Conservation (phyloP, 2,888 invertebrate genomes). For the Blera fallax region DNA sequence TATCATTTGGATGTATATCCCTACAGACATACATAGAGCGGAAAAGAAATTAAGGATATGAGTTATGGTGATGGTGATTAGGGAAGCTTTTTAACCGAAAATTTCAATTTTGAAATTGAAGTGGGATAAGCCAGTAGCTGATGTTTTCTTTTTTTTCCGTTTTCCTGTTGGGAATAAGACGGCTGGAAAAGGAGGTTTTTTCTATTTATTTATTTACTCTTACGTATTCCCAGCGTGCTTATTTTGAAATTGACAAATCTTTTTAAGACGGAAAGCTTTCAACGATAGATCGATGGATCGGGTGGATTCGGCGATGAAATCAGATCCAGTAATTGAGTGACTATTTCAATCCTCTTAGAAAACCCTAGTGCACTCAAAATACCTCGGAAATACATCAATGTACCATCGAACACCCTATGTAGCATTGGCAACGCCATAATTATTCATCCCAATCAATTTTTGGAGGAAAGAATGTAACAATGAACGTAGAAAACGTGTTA, state of each 20-base stretch:
- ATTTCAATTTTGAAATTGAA: slow-evolving; percentile 55
- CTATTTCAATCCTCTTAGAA: no score
- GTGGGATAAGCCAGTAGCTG: slow-evolving; percentile 31
- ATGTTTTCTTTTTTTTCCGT: background rate
- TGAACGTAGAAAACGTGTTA: no score
- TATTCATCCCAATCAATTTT: no score
- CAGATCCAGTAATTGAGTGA: no score
- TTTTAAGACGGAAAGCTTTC: background rate
- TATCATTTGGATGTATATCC: background rate
- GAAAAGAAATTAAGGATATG: slow-evolving; percentile 56
- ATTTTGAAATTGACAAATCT: background rate
- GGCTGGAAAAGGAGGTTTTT: background rate
- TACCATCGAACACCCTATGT: no score
- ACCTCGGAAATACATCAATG: no score
- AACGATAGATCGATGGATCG: background rate
- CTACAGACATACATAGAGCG: background rate
- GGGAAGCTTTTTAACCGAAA: slow-evolving; percentile 56
- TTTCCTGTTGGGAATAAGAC: slow-evolving; percentile 1
- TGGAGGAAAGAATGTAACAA: no score
- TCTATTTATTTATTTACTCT: background rate
- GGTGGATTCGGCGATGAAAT: background rate
- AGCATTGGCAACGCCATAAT: no score
- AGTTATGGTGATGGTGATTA: slow-evolving; percentile 33
- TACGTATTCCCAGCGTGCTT: background rate
- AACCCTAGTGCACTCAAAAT: no score